Evolutionary conservation across 2,113 vertebrate genomes (phyloP), one percentile per base, ranked within the genome.

Genomic region (Pholis gunnellus): DNA sequence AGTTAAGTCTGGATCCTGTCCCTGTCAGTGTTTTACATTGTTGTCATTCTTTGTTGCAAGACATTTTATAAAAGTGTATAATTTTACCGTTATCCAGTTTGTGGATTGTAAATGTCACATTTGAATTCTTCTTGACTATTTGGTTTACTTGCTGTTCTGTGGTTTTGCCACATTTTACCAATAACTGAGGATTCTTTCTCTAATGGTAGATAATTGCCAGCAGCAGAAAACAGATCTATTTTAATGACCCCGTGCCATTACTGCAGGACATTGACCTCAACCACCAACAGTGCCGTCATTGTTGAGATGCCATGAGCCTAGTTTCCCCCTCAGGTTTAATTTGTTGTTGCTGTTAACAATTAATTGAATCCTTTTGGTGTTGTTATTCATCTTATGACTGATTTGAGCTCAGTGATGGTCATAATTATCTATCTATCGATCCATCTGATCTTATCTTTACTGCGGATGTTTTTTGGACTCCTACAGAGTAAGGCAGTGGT

Each of bases 251-350:
- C 1, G 29, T 83, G 75, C 10, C 22, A 25, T 40, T 71, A 64
- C 80, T 79, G 77, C 75, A 81, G 78, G 50, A 48, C 22, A 79
- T 9, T 59, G 67, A 86, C 44, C 48, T 68, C 60, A 77, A 76
- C 25, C 38, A 61, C 40, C 48, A 78, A 83, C 78, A 84, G 70
- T 72, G 48, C 11, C 34, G 65, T 48, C 63, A 79, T 75, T 86
- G 81, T 91, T 65, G 25, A 42, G 22, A 36, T 27, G 25, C 40
- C 63, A 25, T 18, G 20, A 67, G 40, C 44, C 50, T 57, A 77
- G 7, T 46, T 67, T 59, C 31, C 71, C 48, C 54, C 11, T 1
- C 10, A 63, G 2, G 15, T 72, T 31, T 77, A 22, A 66, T 61
- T 44, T 66, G 20, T 60, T 56, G n/a, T 57, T 72, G 42, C 38